Conservation (phyloP, 2,888 invertebrate species). For the Nebria salina region DNA sequence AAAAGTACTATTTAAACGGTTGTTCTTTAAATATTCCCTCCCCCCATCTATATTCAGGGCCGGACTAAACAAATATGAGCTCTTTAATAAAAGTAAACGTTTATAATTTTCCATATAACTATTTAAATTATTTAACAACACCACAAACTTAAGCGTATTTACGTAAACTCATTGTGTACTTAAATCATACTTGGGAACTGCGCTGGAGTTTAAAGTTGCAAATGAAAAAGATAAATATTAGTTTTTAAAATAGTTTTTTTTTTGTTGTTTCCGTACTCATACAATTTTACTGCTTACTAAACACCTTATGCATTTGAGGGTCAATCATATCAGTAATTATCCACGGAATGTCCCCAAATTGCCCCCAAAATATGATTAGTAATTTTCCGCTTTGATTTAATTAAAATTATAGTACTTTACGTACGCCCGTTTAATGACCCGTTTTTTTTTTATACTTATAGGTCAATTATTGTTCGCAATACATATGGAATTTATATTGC, state of each 20-base stretch:
- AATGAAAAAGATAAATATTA: not conserved
- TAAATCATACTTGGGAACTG: too few species aligned
- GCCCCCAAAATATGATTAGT: not conserved
- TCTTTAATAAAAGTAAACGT: not conserved
- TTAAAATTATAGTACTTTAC: not conserved
- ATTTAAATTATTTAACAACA: too few species aligned
- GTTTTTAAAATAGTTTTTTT: not conserved
- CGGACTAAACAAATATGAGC: slow-evolving; percentile 16
- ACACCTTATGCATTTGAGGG: not conserved
- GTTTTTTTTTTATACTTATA: not conserved
- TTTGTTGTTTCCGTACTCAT: not conserved
- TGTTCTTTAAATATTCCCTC: slow-evolving; percentile 39
- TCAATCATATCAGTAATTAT: not conserved
- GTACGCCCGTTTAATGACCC: not conserved
- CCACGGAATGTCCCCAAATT: not conserved
- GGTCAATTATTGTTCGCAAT: not conserved
- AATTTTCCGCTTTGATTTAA: not conserved
- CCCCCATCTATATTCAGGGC: slow-evolving; percentile 20
- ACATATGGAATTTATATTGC: too few species aligned
- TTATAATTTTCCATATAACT: too few species aligned
- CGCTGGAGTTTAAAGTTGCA: not conserved
- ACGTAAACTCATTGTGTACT: too few species aligned
- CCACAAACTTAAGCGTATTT: too few species aligned
- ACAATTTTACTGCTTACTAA: not conserved
- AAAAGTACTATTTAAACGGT: slow-evolving; percentile 17